phyloP scores from a whole-genome alignment of 2,113 vertebrate species.

The Grammomys surdaster region DNA sequence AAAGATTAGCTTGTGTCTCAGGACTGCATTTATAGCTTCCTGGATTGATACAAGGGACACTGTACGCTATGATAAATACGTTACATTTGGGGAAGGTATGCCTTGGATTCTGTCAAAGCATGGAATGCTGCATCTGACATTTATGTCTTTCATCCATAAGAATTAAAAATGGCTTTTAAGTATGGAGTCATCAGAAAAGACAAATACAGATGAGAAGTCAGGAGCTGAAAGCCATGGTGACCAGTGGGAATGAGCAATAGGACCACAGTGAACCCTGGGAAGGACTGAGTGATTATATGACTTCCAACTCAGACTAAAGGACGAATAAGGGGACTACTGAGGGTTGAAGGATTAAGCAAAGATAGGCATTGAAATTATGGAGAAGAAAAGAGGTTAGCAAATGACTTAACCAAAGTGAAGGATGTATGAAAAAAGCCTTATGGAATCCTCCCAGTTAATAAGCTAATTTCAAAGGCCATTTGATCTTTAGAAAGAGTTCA shows the following conservation, averaged over 20 bases:
- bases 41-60: background rate
- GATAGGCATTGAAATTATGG: background rate
- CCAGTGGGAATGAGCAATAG: fast-evolving
- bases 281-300: fast-evolving
- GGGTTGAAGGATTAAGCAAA: background rate
- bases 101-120: background rate
- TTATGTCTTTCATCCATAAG: background rate
- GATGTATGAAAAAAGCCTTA: background rate
- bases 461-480: background rate
- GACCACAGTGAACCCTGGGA: background rate
- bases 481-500: background rate
- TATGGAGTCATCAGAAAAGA: background rate
- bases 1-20: background rate
- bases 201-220: background rate
- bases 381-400: background rate
- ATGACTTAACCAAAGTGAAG: background rate
- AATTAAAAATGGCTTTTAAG: background rate
- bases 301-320: background rate
- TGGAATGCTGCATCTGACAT: background rate
- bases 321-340: background rate
- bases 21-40: background rate
- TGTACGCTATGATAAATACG: background rate
- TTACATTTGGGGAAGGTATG: background rate
- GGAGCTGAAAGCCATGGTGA: background rate
- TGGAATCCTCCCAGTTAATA: background rate